phyloP scores from a whole-genome alignment of 53 echinoderm and acorn worm species.

The Zoroaster sp. region DNA sequence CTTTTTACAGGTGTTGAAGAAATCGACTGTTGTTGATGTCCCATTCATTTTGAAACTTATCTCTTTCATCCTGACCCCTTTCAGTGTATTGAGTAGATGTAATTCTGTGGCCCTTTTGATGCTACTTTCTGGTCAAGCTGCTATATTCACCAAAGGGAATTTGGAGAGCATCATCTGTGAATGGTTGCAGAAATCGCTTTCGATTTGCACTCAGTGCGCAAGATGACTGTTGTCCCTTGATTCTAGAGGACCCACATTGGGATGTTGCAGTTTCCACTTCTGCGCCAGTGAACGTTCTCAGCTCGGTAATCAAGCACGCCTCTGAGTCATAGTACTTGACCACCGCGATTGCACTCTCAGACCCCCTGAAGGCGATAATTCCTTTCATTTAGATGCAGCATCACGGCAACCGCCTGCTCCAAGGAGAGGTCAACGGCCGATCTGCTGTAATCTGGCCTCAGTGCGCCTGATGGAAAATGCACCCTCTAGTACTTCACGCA shows the following conservation, averaged over 20 bases:
- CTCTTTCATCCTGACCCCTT: slow-evolving; percentile 44
- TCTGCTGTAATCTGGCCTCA: neutral
- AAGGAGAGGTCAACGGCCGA: slow-evolving; percentile 69
- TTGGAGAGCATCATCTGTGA: slow-evolving; percentile 35
- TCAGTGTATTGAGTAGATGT: slow-evolving; percentile 40
- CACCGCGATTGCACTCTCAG: slow-evolving; percentile 70
- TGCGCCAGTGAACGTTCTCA: slow-evolving; percentile 36
- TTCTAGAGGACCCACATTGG: slow-evolving; percentile 47
- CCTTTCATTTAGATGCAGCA: slow-evolving; percentile 68
- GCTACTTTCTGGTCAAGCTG: slow-evolving; percentile 68
- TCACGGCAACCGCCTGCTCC: slow-evolving; percentile 66
- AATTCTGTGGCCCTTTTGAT: slow-evolving; percentile 46
- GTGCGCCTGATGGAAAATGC: slow-evolving; percentile 75
- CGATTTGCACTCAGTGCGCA: slow-evolving; percentile 39
- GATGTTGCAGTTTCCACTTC: slow-evolving; percentile 49
- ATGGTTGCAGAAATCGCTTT: slow-evolving; percentile 72
- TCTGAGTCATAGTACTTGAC: slow-evolving; percentile 62
- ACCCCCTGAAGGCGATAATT: slow-evolving; percentile 51
- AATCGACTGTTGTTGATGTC: slow-evolving; percentile 40
- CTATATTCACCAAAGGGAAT: slow-evolving; percentile 58
- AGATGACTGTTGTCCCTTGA: slow-evolving; percentile 58
- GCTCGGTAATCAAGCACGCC: neutral
- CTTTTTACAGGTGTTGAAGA: slow-evolving; percentile 52
- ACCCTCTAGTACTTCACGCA: slow-evolving; percentile 54
- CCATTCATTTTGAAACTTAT: slow-evolving; percentile 58